Conservation (phyloP, 2,113 vertebrate species). For the Asarcornis scutulata region DNA sequence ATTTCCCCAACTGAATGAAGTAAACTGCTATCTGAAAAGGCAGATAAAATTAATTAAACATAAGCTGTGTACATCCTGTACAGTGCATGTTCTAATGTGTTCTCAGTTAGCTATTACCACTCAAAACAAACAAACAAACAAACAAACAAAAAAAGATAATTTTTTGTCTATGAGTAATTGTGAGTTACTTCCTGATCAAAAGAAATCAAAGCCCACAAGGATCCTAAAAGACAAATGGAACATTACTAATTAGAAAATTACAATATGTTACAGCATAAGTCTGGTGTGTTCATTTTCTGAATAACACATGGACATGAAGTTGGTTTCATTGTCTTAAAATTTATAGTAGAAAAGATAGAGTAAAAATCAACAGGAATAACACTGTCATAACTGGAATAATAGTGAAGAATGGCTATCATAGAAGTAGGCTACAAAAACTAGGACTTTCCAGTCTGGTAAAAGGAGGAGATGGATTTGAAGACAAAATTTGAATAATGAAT, state of each 20-base stretch:
- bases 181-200: not conserved
- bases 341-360: not conserved
- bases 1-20: not conserved
- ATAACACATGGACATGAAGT: not conserved
- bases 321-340: not conserved
- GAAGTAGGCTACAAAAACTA: not conserved
- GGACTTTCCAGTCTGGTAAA: not conserved
- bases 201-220: not conserved
- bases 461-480: not conserved
- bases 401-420: not conserved
- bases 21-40: not conserved
- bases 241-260: not conserved
- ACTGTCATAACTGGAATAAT: not conserved
- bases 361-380: not conserved
- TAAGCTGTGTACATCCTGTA: not conserved
- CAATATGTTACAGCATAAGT: not conserved
- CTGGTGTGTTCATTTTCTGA: not conserved
- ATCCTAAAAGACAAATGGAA: not conserved
- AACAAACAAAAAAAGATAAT: not conserved
- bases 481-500: not conserved
- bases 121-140: too few relatives aligned
- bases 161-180: not conserved
- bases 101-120: not conserved
- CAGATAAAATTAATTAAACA: not conserved
- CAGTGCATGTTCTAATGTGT: not conserved